Evolutionary conservation across 2,113 vertebrate species (phyloP), one percentile per base, ranked within the genome.

Genomic region (Chunga burmeisteri): DNA sequence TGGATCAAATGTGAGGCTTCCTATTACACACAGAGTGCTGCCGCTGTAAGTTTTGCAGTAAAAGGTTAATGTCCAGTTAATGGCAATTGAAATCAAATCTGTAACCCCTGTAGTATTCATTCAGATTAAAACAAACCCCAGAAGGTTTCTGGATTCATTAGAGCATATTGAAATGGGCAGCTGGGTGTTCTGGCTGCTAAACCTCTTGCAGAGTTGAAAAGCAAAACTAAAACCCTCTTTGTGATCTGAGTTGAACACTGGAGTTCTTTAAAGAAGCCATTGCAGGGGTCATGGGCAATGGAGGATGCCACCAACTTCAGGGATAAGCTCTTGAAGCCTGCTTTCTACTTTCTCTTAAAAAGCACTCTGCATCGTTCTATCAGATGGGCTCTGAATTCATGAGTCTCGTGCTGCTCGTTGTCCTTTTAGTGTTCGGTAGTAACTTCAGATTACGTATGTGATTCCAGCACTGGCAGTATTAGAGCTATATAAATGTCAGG

Each of bases 51-150:
- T 84, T 84, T 89, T 88, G 80, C 86, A 79, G 80, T 75, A 85
- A 82, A 93, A 96, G 78, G 78, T 81, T 95, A 66, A 90, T 42
- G 62, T 83, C 87, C 84, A 20, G 65, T 75, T 94, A 94, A 95
- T 91, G 61, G 78, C 58, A 91, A 90, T 58, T 93, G 93, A 95
- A 97, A 94, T 94, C n/a, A 94, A 95, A 97, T 95, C 89, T 89
- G 27, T 95, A 96, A 95, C 22, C 53, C 36, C 46, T 18, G 81
- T 67, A 88, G 71, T 56, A 90, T 49, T 87, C 59, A 34, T 70
- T 80, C 56, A 58, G 81, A 85, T 59, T 52, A 26, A 90, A 95
- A 44, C 67, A 90, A 95, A 87, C 49, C 78, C 86, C 79, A 49
- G 66, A 2, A 84, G 65, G 65, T 91, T 94, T 94, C 95, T 92